phyloP scores from a whole-genome alignment of 2,113 vertebrate species.

The Micronycteris hirsuta region DNA sequence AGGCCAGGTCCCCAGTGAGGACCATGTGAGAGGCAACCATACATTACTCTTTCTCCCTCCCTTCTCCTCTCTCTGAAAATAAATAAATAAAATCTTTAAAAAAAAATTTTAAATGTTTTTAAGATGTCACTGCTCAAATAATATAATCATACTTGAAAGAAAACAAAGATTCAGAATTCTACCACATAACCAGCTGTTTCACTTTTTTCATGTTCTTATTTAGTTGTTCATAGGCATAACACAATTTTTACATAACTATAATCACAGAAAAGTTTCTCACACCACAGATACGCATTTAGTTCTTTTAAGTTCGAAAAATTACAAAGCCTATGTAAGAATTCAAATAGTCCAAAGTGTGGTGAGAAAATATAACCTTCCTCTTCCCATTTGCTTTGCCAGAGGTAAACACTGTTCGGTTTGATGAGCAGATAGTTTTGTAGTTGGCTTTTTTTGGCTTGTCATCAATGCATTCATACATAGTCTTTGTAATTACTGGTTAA shows the following conservation, averaged over 20 bases:
- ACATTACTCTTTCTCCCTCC: too few species aligned
- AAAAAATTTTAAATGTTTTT: neutral
- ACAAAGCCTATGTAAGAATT: constrained; percentile 3
- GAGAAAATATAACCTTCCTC: neutral
- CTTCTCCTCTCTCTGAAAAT: too few species aligned
- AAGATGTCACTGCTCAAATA: neutral
- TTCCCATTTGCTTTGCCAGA: neutral
- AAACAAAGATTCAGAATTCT: neutral
- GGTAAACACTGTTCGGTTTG: neutral
- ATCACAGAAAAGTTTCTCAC: neutral
- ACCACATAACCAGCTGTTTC: neutral
- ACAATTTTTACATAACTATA: neutral
- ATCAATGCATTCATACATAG: neutral
- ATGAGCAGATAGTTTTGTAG: neutral
- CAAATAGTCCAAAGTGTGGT: neutral
- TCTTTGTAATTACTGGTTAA: constrained; percentile 29
- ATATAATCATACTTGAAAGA: neutral
- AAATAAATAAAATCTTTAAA: too few species aligned
- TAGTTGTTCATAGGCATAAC: neutral
- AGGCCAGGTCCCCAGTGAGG: too few species aligned
- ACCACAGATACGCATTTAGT: neutral
- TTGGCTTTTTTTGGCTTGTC: neutral
- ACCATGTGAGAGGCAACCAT: too few species aligned
- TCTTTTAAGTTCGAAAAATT: constrained; percentile 38
- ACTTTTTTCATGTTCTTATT: neutral